Evolutionary conservation across 2,888 invertebrate genomes (phyloP), one percentile per base, ranked within the genome.

Genomic region (Amitus sp.): DNA sequence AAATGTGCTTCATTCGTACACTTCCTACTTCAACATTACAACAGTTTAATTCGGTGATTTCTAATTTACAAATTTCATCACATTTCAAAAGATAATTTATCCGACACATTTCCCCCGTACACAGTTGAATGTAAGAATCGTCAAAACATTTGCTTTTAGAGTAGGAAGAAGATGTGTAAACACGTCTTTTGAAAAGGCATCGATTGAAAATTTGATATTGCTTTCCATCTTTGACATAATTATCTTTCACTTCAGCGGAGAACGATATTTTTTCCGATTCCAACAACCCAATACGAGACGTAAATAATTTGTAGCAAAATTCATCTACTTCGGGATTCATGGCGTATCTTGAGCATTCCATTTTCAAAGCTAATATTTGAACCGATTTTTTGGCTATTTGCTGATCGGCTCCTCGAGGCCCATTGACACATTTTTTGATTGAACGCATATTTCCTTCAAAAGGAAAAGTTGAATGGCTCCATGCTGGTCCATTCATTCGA

Each of bases 321-420:
- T 13, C 13, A 13, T 17, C 20, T 17, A 18, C 46, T n/a, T 46
- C 9, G 3, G 0, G 1, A n/a, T 30, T 30, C 2, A 3, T 6
- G 30, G 10, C 6, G n/a, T 30, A n/a, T 9, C n/a, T 7, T 10
- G 37, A 48, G 23, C 19, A 15, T 13, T 28, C 50, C 18, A 3
- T 46, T 45, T 45, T 52, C 1, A 45, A 20, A 5, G 50, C 42
- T 40, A 33, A 37, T 13, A 46, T 3, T 34, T 55, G 42, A 10
- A 53, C 13, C 15, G 42, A 33, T 20, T 59, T 50, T 17, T 54
- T 59, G 3, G 37, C 18, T 20, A 53, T 53, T 54, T 54, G 50
- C 18, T 59, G 45, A 10, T 49, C 53, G 1, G 47, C 46, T 3
- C 59, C 50, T 34, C 46, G 53, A 1, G 53, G 20, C 2, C 52